Conservation (phyloP, 2,888 invertebrate species). For the Drosophila macrothrix region DNA sequence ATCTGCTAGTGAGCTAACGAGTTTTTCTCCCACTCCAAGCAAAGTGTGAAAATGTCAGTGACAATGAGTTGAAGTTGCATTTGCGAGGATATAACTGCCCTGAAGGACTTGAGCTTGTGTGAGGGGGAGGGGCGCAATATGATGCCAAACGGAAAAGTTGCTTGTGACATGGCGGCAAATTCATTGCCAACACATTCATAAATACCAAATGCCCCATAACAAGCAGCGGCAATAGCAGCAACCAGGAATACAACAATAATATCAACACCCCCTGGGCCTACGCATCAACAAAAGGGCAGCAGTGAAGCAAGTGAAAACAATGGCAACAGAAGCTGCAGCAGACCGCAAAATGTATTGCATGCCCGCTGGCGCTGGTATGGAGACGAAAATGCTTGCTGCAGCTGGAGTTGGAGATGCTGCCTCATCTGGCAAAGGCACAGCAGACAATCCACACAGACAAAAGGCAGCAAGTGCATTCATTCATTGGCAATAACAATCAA, state of each 20-base stretch:
- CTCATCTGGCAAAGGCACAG: constrained; percentile 21
- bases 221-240: constrained; percentile 23
- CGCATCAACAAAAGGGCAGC: constrained; percentile 62
- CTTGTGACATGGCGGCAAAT: constrained; percentile 66
- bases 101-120: constrained; percentile 21
- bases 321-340: constrained; percentile 62
- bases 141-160: constrained; percentile 72
- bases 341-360: constrained; percentile 78
- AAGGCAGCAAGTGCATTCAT: constrained; percentile 75
- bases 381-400: constrained; percentile 17
- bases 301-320: constrained; percentile 59
- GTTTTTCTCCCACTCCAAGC: constrained; percentile 44
- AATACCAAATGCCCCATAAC: constrained; percentile 48
- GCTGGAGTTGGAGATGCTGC: constrained; percentile 29
- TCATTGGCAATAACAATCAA: constrained; percentile 81
- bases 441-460: constrained; percentile 64
- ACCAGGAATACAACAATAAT: constrained; percentile 52
- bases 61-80: constrained; percentile 39
- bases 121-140: constrained; percentile 35
- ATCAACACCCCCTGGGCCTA: constrained; percentile 65
- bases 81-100: constrained; percentile 17
- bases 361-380: constrained; percentile 54
- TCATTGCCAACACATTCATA: constrained; percentile 77
- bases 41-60: constrained; percentile 69
- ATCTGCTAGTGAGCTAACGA: constrained; percentile 49